Evolutionary conservation across 2,113 vertebrate genomes (phyloP), one percentile per base, ranked within the genome.

Genomic region (Saccopteryx leptura): DNA sequence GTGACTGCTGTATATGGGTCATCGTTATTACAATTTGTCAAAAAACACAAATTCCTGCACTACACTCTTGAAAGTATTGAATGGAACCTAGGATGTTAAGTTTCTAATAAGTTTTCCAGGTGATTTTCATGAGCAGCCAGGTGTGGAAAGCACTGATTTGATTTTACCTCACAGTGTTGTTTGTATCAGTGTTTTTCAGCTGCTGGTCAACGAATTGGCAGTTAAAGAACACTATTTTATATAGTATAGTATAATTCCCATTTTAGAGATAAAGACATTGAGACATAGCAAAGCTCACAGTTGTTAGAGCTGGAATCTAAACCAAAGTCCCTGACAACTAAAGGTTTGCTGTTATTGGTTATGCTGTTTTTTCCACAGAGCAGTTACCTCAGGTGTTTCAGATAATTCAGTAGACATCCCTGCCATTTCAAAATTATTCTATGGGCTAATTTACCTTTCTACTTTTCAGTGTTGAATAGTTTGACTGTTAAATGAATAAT

Each of bases 181-280:
- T 75, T 39, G 39, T 39, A 39, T 39, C 39, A 39, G 39, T 39
- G 39, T 39, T 39, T 39, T 39, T 39, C 39, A 39, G 39, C 39
- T 39, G 39, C 39, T 39, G 39, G 39, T 39, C 39, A 39, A 39
- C 3, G 39, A 3, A 39, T 3, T 39, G 39, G 39, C 39, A 39
- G 39, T 39, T 39, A 39, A 39, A 39, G 39, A 39, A 39, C 39
- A 39, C 39, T 39, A 3, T 39, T 39, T 39, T 74, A 33, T 94
- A 13, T 90, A 85, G 19, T 96, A 13, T 86, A 86, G 15, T 96
- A 15, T 68, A 76, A 81, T 63, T 9, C 39, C 66, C 68, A 50
- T 76, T 96, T 88, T 96, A 68, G 72, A 85, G 50, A 78, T 94
- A 87, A 74, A 88, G 61, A 91, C 91, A 61, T 75, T 80, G 90